Evolutionary conservation across 2,797 vertebrate genomes (phyloP), one percentile per base, ranked within the genome.

Genomic region (Sebastes iracundus): DNA sequence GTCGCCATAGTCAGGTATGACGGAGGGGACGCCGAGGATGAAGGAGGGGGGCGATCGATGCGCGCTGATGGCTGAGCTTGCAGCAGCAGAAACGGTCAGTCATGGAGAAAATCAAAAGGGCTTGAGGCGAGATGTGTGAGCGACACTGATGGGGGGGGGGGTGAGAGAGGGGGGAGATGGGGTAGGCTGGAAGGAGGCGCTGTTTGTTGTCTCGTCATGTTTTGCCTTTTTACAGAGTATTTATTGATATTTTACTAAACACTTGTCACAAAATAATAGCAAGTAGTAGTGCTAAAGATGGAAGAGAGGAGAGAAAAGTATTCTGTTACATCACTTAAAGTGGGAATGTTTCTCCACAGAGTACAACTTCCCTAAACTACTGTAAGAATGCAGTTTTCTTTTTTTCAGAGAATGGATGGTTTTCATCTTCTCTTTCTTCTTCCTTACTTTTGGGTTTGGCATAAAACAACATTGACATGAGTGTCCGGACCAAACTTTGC

Each of bases 51-150:
- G 60, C 55, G 93, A 97, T 97, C 96, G 89, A 97, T 97, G 93
- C 9, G 56, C 72, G 92, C 95, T 96, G 93, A 96, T 96, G 92
- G 96, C 96, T 94, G 94, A 95, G 94, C 94, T 95, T 92, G 90
- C 93, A 91, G 92, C 91, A 87, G 90, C 91, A 92, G 89, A 91
- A 95, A 93, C 90, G 85, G 86, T 92, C 86, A 84, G 79, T 82
- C 88, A 87, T 84, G 87, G 82, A 92, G 88, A 81, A 90, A 93
- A 92, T 91, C 85, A 90, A 82, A 91, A 91, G 78, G 49, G 87
- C 92, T 88, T 2, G 28, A 85, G 93, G 93, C 83, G 61, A 84
- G 84, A 88, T 87, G 93, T 91, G 94, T 89, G 90, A 95, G 89
- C 90, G 93, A 55, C 68, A 69, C 61, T 75, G 84, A 69, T 75